Base-by-base conservation (phyloP, 2,888 invertebrate species). In the Alentia gelatinosa region DNA sequence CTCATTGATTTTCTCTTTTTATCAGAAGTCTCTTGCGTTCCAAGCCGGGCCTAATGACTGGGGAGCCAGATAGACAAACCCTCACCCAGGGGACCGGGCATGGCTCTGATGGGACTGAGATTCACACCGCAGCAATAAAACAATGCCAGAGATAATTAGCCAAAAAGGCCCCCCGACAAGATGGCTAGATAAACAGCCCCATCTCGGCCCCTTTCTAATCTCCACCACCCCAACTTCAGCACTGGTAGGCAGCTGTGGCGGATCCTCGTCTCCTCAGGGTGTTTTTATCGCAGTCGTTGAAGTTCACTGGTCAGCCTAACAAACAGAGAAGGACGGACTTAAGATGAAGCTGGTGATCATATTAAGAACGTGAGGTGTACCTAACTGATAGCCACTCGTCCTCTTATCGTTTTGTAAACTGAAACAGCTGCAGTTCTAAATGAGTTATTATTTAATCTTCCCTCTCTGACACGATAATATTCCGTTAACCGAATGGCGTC, bases 81-180 rank as follows among this genome's bases (percentile, higher is more conserved):
- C 5, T 30, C 68, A 30, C 68, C 30, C 30, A 68, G 26, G 68
- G 26, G 68, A 30, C 68, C 68, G 12, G 33, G 1, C 68, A 19
- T n/a, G 19, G 23, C 56, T n/a, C 74, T 33, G 26, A 19, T 74
- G 5, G 74, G 33, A 33, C 33, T 74, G 74, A 33, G 33, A 79
- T 37, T 37, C 79, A 79, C 79, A 79, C 79, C 15, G 79, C 35
- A 35, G 19, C 7, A 19, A 79, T 79, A 79, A 79, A 79, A 79
- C 79, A 79, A 79, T 79, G 79, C 37, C 79, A 37, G 23, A 37
- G 79, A 79, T 79, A 79, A 79, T 79, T 79, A 79, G 79, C 39
- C 35, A 79, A 79, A 79, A 79, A n/a, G 79, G 15, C 79, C 23
- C 23, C 26, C 39, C 79, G 0, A 79, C 79, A 35, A 79, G 79